Conservation (phyloP, 1,140 invertebrate species). For the Microplitis mediator region DNA sequence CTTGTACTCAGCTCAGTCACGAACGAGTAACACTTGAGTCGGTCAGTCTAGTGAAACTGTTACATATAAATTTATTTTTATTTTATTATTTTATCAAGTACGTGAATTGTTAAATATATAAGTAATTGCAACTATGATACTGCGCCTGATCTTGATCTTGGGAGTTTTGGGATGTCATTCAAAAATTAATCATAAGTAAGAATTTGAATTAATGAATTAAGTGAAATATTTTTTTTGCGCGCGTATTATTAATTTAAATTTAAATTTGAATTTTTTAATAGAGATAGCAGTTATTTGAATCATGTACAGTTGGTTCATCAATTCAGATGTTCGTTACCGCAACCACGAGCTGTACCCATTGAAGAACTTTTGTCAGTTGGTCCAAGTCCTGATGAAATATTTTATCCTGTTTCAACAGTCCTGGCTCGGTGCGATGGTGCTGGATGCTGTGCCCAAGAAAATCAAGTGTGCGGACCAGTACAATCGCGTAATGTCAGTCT, state of each 20-base stretch:
- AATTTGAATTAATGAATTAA: no score
- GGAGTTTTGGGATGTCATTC: not conserved
- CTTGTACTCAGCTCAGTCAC: not conserved
- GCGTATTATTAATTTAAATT: not conserved
- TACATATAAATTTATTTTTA: not conserved
- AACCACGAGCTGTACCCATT: constrained; percentile 50
- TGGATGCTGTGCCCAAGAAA: constrained; percentile 51
- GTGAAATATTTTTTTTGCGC: not conserved
- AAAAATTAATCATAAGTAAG: not conserved
- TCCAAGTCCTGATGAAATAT: constrained; percentile 50
- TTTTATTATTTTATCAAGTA: no score
- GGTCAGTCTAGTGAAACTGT: not conserved
- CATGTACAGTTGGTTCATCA: constrained; percentile 53
- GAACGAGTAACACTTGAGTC: not conserved
- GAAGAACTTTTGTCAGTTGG: constrained; percentile 49
- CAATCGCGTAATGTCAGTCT: constrained; percentile 51
- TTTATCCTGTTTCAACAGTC: constrained; percentile 56
- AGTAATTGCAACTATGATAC: no score
- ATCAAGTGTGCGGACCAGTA: constrained; percentile 49
- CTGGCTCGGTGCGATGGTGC: constrained; percentile 51
- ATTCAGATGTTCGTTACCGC: constrained; percentile 50
- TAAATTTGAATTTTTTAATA: constrained; percentile 22
- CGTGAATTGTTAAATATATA: no score
- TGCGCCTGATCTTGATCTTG: no score
- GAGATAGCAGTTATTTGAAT: constrained; percentile 51